Conservation (phyloP, 2,888 invertebrate genomes). For the Synanthedon tipuliformis region DNA sequence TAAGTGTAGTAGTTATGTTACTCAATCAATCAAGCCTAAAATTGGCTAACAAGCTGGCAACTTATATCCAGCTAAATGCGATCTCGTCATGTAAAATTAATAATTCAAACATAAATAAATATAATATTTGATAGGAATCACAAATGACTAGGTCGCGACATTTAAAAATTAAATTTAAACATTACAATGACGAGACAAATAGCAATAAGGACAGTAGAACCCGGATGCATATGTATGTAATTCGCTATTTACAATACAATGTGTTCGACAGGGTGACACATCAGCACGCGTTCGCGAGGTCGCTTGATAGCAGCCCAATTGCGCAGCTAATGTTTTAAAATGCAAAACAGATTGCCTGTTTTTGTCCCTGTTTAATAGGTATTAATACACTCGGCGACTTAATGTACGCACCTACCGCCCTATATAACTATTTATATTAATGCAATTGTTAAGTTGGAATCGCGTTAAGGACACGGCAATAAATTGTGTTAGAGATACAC, state of each 20-base stretch:
- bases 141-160: not conserved
- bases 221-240: conserved; percentile 32
- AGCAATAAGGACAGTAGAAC: conserved; percentile 29
- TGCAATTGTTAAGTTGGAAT: no score
- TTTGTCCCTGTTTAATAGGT: conserved; percentile 7
- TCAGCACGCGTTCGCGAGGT: conserved; percentile 21
- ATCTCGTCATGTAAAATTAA: no score
- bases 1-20: no score
- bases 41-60: no score
- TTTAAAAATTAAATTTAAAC: conserved; percentile 16
- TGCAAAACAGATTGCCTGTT: conserved; percentile 15
- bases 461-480: no score
- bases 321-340: conserved; percentile 33
- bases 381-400: conserved; percentile 13
- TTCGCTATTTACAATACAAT: conserved; percentile 25
- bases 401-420: conserved; percentile 18
- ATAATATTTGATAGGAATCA: not conserved
- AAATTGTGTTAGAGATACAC: no score
- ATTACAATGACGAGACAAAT: conserved; percentile 33
- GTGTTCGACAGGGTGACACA: conserved; percentile 27
- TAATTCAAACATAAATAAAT: not conserved
- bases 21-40: no score
- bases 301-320: conserved; percentile 35
- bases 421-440: conserved; percentile 19
- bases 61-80: no score